Conservation (phyloP, 2,113 vertebrate species). For the Phocoena sinus region DNA sequence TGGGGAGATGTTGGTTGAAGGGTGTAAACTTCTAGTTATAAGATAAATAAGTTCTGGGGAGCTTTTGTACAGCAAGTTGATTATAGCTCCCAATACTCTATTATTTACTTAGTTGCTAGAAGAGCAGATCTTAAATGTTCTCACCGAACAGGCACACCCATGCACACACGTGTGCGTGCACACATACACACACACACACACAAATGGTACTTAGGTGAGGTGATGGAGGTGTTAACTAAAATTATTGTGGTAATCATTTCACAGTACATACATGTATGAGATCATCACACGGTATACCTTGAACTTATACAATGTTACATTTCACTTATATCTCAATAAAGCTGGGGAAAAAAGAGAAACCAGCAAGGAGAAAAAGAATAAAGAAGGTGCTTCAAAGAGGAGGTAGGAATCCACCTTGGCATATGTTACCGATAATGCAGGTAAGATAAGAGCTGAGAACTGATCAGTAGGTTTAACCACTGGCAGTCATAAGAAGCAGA, state of each 20-base stretch:
- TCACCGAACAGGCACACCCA: neutral
- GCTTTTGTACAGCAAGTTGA: neutral
- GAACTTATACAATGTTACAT: neutral
- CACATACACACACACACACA: neutral
- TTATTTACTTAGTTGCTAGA: neutral
- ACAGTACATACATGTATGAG: neutral
- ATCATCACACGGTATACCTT: neutral
- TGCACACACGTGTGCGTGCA: neutral
- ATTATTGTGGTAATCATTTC: neutral
- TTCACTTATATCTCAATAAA: neutral
- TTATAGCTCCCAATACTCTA: neutral
- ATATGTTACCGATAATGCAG: neutral
- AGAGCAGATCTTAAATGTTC: neutral
- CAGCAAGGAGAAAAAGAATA: neutral
- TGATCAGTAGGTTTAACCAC: neutral
- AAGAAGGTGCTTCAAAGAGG: neutral
- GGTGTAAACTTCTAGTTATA: neutral
- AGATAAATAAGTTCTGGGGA: neutral
- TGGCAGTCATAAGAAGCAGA: rapidly evolving
- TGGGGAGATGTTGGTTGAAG: neutral
- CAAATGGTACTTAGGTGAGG: neutral
- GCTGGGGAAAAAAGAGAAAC: neutral
- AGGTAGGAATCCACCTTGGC: no score
- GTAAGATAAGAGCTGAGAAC: neutral
- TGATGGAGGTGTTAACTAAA: neutral